Evolutionary conservation across 2,888 invertebrate genomes (phyloP).

Genomic region (Neocrepidodera transversa): DNA sequence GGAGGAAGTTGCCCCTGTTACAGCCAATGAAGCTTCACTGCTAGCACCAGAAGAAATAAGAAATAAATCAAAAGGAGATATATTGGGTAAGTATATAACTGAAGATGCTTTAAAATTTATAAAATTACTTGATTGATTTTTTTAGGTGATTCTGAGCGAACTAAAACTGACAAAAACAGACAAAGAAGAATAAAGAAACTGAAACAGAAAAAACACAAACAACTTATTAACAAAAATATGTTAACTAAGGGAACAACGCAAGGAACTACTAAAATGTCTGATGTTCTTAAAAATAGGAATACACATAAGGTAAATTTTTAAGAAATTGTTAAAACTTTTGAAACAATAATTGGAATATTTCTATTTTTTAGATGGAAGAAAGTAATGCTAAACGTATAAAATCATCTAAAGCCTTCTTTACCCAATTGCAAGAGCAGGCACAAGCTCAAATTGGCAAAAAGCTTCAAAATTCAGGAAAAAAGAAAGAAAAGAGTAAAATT

Average conservation of each 20-base stretch:
- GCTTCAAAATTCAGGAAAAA: slow-evolving; percentile 46
- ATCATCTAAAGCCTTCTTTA: slow-evolving; percentile 86
- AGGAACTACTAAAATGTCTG: slow-evolving; percentile 64
- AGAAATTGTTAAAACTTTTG: too few relatives aligned
- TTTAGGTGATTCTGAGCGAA: slow-evolving; percentile 76
- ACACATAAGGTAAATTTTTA: slow-evolving; percentile 63
- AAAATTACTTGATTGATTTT: background rate
- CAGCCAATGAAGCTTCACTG: slow-evolving; percentile 82
- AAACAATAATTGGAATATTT: too few relatives aligned
- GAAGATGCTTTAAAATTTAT: background rate
- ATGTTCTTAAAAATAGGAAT: slow-evolving; percentile 71
- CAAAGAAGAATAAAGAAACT: slow-evolving; percentile 87
- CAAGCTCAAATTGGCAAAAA: slow-evolving; percentile 64
- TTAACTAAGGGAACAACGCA: slow-evolving; percentile 63
- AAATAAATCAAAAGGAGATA: slow-evolving; percentile 64
- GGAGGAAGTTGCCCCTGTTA: slow-evolving; percentile 95
- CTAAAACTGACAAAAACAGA: slow-evolving; percentile 86
- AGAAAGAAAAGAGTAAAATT: slow-evolving; percentile 23
- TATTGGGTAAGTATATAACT: slow-evolving; percentile 56
- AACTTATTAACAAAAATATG: slow-evolving; percentile 59
- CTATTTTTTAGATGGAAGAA: slow-evolving; percentile 59
- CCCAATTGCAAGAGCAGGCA: slow-evolving; percentile 81
- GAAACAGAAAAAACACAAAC: slow-evolving; percentile 67
- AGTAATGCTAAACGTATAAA: slow-evolving; percentile 65
- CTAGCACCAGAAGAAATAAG: slow-evolving; percentile 93